Conservation (phyloP, 2,888 invertebrate genomes). For the Dermolepida albohirtum region DNA sequence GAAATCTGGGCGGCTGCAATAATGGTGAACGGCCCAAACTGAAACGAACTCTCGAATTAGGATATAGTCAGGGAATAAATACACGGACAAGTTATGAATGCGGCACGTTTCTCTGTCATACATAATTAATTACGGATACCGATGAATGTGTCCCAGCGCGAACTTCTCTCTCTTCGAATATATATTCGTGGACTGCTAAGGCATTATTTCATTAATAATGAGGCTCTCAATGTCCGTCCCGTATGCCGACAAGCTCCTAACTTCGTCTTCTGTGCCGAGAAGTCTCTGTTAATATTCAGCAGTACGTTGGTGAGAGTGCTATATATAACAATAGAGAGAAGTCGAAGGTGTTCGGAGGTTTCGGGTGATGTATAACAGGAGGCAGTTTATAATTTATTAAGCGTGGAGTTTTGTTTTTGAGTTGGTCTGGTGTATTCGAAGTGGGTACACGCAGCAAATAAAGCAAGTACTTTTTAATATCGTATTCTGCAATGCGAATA, state of each 20-base stretch:
- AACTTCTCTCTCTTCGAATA: neutral
- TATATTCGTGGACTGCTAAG: conserved; percentile 1
- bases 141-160: conserved; percentile 8
- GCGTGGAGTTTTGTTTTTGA: too few species aligned
- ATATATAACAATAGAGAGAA: conserved; percentile 11
- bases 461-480: too few species aligned
- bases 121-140: conserved; percentile 41
- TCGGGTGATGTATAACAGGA: neutral
- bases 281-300: conserved; percentile 25
- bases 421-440: too few species aligned
- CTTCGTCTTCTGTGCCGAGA: conserved; percentile 8
- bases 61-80: conserved; percentile 20
- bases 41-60: conserved; percentile 17
- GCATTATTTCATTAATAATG: conserved; percentile 25
- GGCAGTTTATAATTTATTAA: too few species aligned
- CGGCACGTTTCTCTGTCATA: conserved; percentile 30
- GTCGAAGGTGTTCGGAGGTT: neutral
- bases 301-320: neutral
- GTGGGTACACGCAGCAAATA: too few species aligned
- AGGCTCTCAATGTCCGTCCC: conserved; percentile 11
- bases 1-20: neutral
- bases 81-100: conserved; percentile 27
- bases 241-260: conserved; percentile 6
- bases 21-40: conserved; percentile 1
- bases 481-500: too few species aligned